Conservation (phyloP, 2,888 invertebrate species). For the Trichopria drosophilae region DNA sequence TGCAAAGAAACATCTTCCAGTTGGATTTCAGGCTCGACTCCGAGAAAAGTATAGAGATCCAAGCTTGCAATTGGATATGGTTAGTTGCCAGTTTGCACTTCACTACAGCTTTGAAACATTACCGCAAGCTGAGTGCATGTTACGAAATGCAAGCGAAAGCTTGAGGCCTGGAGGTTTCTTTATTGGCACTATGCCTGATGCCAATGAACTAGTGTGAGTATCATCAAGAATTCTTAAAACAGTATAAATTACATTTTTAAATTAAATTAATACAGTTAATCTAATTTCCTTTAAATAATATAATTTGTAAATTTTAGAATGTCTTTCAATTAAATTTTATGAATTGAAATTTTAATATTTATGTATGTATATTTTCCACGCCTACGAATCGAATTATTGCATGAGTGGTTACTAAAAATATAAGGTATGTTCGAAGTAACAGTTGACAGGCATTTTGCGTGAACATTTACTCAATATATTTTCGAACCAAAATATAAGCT, state of each 20-base stretch:
- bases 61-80: conserved; percentile 80
- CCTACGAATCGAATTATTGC: no score
- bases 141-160: conserved; percentile 89
- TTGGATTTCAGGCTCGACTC: conserved; percentile 62
- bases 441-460: no score
- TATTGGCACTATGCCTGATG: conserved; percentile 95
- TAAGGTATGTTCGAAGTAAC: no score
- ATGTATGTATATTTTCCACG: no score
- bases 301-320: background rate
- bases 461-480: no score
- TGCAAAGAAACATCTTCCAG: conserved; percentile 38
- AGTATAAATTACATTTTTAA: background rate
- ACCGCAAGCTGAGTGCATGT: conserved; percentile 86
- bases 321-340: background rate
- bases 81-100: conserved; percentile 97
- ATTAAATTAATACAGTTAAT: background rate
- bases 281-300: background rate
- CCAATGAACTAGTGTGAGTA: conserved; percentile 82
- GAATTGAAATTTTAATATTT: no score
- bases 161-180: conserved; percentile 90
- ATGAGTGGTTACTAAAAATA: no score
- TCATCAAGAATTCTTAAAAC: background rate
- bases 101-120: conserved; percentile 95
- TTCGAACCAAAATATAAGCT: no score
- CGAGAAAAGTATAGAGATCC: conserved; percentile 77